phyloP scores from a whole-genome alignment of 2,113 vertebrate genomes.

The Podarcis raffonei region DNA sequence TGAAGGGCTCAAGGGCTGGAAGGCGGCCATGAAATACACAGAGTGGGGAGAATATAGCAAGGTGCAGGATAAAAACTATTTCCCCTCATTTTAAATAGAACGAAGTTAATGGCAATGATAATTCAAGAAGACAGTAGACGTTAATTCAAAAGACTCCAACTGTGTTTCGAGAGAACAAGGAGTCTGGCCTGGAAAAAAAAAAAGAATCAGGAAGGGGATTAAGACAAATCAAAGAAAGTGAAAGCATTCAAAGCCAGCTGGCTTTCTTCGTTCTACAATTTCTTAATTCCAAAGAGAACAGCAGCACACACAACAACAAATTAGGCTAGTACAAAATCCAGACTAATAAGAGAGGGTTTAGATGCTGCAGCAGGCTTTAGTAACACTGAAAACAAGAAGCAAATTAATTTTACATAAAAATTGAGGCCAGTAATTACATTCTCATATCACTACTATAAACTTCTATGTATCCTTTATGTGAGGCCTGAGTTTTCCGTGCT shows the following conservation, averaged over 20 bases:
- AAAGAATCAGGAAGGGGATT: background rate
- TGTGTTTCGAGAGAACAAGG: slow-evolving; percentile 37
- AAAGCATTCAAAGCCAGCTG: slow-evolving; percentile 17
- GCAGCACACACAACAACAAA: background rate
- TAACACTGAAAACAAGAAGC: background rate
- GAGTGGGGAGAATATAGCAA: background rate
- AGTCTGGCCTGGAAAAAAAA: slow-evolving; percentile 5
- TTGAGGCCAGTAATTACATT: background rate
- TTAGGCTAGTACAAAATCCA: background rate
- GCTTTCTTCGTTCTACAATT: background rate
- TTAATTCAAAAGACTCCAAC: slow-evolving; percentile 32
- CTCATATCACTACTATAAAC: background rate
- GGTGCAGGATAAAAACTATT: background rate
- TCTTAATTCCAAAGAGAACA: background rate
- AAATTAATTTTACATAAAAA: background rate
- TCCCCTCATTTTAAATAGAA: background rate
- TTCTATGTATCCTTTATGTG: background rate
- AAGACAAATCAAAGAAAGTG: slow-evolving; percentile 15
- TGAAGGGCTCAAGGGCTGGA: rapidly evolving
- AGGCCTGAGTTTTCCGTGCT: background rate
- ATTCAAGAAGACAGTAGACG: slow-evolving; percentile 30
- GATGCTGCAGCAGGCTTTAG: background rate
- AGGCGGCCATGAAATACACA: background rate
- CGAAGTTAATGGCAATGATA: slow-evolving; percentile 36
- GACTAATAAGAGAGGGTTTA: background rate